Base-by-base conservation (phyloP, 2,888 invertebrate species). In the Nymphalis polychloros region DNA sequence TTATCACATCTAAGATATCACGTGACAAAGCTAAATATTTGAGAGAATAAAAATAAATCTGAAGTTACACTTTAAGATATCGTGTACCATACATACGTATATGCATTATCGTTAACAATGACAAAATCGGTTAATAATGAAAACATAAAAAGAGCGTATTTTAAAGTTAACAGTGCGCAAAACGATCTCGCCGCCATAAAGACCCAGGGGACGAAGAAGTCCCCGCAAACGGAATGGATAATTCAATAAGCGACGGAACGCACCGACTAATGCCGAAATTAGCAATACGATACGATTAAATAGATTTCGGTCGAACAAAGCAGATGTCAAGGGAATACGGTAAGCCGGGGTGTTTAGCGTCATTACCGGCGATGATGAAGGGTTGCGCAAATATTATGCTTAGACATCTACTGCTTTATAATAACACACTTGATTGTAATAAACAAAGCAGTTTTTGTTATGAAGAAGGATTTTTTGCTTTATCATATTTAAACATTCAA, bases 241-340 rank as follows among this genome's bases (percentile, higher is more conserved):
- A 92, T 92, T 92, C 84, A 92, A 92, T 92, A 88, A 91, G 85
- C 85, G 82, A 79, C 79, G 89, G 89, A 90, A 92, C 91, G 89
- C 88, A 82, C 81, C 82, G 81, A 79, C 87, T 91, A 89, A 92
- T 90, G 86, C 84, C 78, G 69, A 89, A 90, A 92, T 92, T 92
- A 92, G 92, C 92, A 92, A 92, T 92, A 91, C 89, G 92, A 92
- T 92, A 92, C 90, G 82, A 88, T 87, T 89, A 89, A 89, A 89
- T 89, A 89, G 88, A 89, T 89, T 89, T 89, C 80, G 88, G 87
- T 84, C 80, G 82, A 82, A 85, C 85, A 85, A 88, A 88, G 87
- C 86, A 81, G 81, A 81, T 81, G 84, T 76, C 88, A 72, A 76
- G 88, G 89, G 88, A 88, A 85, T 86, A 83, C 76, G 70, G 81